Evolutionary conservation across 1,140 invertebrate species (phyloP).

Genomic region (Matsumurasca onukii): DNA sequence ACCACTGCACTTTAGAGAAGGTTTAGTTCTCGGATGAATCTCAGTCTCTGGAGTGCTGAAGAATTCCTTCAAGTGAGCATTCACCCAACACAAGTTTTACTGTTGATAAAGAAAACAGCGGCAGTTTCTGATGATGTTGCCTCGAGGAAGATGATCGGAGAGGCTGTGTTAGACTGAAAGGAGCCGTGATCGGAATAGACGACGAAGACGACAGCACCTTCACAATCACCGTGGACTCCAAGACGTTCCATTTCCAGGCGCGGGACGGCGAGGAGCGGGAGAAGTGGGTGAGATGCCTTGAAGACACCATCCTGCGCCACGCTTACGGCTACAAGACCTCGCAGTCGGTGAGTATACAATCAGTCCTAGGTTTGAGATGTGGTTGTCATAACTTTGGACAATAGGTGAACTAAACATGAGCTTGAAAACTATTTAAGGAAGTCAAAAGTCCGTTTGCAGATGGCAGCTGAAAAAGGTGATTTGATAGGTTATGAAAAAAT

Average conservation of each 20-base stretch:
- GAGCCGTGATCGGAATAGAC: slow-evolving; percentile 97
- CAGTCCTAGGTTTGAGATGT: too few species aligned
- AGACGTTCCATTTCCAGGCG: slow-evolving; percentile 98
- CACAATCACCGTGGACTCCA: slow-evolving; percentile 97
- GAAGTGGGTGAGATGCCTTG: slow-evolving; percentile 91
- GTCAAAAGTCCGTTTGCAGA: too few species aligned
- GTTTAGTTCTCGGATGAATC: too few species aligned
- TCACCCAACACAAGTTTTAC: slow-evolving; percentile 43
- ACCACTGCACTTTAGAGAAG: too few species aligned
- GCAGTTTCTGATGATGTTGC: slow-evolving; percentile 99
- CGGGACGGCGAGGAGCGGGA: slow-evolving; percentile 91
- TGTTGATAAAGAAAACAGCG: too few species aligned
- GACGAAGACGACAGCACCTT: slow-evolving; percentile 99
- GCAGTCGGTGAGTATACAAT: slow-evolving; percentile 36
- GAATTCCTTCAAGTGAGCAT: too few species aligned
- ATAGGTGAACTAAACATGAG: too few species aligned
- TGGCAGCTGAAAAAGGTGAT: too few species aligned
- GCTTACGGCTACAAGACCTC: slow-evolving; percentile 53
- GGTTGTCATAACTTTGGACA: too few species aligned
- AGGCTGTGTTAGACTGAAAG: slow-evolving; percentile 91
- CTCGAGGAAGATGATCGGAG: slow-evolving; percentile 90
- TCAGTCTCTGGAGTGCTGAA: too few species aligned
- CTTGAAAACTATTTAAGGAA: too few species aligned
- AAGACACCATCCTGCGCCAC: slow-evolving; percentile 90
- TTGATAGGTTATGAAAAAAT: too few species aligned